Conservation (phyloP, 1,140 invertebrate species). For the Ceratosolen fusciceps region DNA sequence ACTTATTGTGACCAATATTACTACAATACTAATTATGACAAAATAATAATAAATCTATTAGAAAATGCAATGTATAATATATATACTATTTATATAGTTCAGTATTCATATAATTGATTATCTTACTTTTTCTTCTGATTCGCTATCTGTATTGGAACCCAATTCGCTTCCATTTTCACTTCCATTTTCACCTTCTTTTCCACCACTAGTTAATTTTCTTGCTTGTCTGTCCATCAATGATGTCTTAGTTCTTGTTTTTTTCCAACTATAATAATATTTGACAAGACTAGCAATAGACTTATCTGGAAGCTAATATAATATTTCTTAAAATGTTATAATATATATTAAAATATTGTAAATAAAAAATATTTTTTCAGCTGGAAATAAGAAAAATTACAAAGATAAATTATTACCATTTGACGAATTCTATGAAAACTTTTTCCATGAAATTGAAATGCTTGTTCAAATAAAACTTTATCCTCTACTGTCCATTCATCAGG, state of each 20-base stretch:
- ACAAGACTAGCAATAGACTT: constrained; percentile 96
- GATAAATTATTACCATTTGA: constrained; percentile 86
- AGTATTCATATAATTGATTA: constrained; percentile 36
- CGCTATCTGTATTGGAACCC: constrained; percentile 88
- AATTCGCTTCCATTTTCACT: constrained; percentile 82
- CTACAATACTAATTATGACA: neutral
- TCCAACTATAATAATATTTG: constrained; percentile 99
- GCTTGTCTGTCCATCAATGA: constrained; percentile 94
- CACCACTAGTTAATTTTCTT: constrained; percentile 76
- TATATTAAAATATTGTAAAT: no score
- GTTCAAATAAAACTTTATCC: constrained; percentile 98
- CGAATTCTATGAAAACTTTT: constrained; percentile 97
- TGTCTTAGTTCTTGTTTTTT: constrained; percentile 91
- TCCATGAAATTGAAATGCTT: constrained; percentile 98
- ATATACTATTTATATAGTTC: constrained; percentile 49
- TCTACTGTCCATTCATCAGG: constrained; percentile 99
- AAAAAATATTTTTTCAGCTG: no score
- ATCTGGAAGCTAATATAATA: constrained; percentile 84
- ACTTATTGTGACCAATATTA: neutral
- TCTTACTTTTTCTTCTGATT: constrained; percentile 91
- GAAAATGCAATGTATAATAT: constrained; percentile 12
- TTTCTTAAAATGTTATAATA: constrained; percentile 7
- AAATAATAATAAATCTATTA: constrained; percentile 16
- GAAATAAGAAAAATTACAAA: no score
- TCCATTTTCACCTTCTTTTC: constrained; percentile 76